Percentiles rank a stretch among this genome's conserved stretches.
Evolutionary conservation across 1,140 invertebrate species (phyloP).

Genomic region (Brachionus asplanchnoidis): DNA sequence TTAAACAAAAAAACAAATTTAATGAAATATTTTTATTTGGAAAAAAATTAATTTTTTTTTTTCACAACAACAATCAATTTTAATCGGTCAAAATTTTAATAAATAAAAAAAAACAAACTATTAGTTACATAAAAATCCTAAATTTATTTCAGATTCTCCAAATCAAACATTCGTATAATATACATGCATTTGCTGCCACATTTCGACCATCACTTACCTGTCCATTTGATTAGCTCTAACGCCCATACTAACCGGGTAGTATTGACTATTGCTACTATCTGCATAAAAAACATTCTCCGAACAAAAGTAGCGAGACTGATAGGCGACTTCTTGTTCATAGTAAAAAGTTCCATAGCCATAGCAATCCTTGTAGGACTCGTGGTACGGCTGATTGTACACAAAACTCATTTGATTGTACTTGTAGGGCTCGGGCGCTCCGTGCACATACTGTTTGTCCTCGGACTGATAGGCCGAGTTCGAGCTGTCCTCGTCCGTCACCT

Average conservation of each 20-base stretch:
- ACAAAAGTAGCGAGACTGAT: neutral
- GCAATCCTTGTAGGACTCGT: neutral
- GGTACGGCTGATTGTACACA: neutral
- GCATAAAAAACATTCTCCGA: neutral
- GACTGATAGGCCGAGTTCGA: neutral
- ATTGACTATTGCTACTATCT: neutral
- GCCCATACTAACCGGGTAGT: neutral
- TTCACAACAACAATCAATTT: neutral
- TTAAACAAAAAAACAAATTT: too few species aligned
- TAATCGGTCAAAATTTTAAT: neutral
- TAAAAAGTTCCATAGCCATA: neutral
- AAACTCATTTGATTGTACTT: neutral
- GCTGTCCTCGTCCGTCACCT: neutral
- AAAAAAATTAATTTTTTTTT: neutral
- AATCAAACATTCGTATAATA: neutral
- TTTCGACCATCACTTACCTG: neutral
- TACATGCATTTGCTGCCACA: neutral
- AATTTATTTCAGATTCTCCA: neutral
- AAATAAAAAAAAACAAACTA: neutral
- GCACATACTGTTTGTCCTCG: neutral
- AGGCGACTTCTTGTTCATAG: neutral
- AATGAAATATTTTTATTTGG: too few species aligned
- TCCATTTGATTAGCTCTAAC: neutral
- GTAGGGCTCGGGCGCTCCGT: neutral
- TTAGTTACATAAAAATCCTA: neutral